Percentiles rank a stretch among this genome's conserved stretches.
Evolutionary conservation across 2,113 vertebrate genomes (phyloP).

Genomic region (Sardina pilchardus): DNA sequence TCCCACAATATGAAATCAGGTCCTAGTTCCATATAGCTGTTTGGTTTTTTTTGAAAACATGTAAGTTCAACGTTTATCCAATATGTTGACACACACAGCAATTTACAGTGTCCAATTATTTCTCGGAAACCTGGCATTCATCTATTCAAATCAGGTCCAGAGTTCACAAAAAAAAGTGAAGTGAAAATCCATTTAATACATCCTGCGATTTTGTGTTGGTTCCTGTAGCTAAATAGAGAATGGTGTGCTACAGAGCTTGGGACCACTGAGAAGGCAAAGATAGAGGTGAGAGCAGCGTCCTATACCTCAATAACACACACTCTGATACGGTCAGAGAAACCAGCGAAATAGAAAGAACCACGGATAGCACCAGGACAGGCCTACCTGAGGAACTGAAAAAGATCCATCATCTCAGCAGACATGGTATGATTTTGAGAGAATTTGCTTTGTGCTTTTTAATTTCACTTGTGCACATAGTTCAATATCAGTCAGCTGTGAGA

Average conservation of each 20-base stretch:
- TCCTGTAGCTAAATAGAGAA: neutral
- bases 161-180: neutral
- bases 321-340: neutral
- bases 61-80: no score
- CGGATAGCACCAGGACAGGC: neutral
- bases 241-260: neutral
- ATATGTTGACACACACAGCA: no score
- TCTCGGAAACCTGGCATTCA: neutral
- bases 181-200: neutral
- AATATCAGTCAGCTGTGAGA: no score
- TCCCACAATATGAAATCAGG: no score
- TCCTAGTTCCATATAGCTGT: no score
- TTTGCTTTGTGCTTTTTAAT: no score
- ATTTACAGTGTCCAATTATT: neutral
- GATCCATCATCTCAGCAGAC: neutral
- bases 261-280: neutral
- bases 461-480: no score
- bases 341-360: no score
- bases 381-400: neutral
- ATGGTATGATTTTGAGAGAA: neutral
- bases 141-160: neutral
- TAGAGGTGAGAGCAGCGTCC: neutral
- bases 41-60: neutral
- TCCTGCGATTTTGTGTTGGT: slow-evolving; percentile 1
- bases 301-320: neutral